Base-by-base conservation (phyloP, 2,113 vertebrate species). In the Rissa tridactyla region DNA sequence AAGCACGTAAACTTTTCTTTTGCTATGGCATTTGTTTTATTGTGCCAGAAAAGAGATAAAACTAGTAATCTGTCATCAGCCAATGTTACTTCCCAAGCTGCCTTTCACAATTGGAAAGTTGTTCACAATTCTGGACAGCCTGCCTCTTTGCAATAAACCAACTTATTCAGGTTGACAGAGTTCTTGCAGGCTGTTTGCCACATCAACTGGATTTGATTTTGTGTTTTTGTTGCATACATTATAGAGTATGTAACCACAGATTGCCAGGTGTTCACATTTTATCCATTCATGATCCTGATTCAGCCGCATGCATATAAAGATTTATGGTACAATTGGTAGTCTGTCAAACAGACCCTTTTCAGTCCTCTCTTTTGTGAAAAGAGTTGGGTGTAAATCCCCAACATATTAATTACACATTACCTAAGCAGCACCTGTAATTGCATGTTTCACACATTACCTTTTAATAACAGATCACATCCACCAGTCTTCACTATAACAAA, bases 161-260 rank as follows among this genome's bases (percentile, higher is more conserved):
- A 1, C 17, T 84, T 71, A 19, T 66, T 95, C 62, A 81, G 66
- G 52, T 62, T 96, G 83, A 76, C 82, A 77, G 20, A 52, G 85
- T 91, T 94, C 54, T 84, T 89, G 69, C 26, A 96, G 79, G 86
- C 38, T 86, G 55, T 88, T 94, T 93, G 88, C 92, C 55, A 2
- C 68, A 44, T 86, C 90, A 89, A 0, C 66, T 86, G 58, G 71
- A 91, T 96, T 96, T 86, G 55, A 76, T 85, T 84, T 85, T 82
- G 38, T 86, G 26, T n/a, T 96, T 92, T 94, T 54, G 92, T 95
- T 94, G 80, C 90, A 72, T 94, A 91, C 94, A 20, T 92, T 94
- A 34, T 69, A 93, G 92, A 96, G 94, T 97, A 94, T 88, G 88
- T 96, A 94, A 91, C 93, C 95, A 89, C 71, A 70, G 97, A 95